Conservation (phyloP, 2,797 vertebrate genomes). For the Peromyscus aztecus region DNA sequence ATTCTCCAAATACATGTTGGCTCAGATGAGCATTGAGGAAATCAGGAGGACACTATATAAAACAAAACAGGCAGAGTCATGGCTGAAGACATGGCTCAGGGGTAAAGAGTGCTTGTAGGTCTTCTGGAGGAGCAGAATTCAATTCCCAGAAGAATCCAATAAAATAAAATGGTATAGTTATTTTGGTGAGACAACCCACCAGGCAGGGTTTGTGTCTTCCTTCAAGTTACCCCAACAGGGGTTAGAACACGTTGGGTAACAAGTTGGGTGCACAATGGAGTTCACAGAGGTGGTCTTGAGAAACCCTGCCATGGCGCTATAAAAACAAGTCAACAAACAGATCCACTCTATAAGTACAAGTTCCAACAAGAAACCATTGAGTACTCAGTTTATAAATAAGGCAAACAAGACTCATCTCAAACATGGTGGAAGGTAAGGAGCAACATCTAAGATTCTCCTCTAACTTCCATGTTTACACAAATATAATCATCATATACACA, state of each 20-base stretch:
- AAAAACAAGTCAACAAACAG: not conserved
- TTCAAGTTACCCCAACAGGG: not conserved
- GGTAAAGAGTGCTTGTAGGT: not conserved
- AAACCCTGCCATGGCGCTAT: not conserved
- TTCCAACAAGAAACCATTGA: conserved; percentile 35
- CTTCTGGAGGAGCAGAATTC: not conserved
- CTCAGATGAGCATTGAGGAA: not conserved
- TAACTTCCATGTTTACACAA: not conserved
- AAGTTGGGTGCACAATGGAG: not conserved
- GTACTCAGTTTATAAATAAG: conserved; percentile 70
- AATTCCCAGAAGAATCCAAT: not conserved
- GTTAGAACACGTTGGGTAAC: not conserved
- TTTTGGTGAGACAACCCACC: not conserved
- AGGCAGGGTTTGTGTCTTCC: not conserved
- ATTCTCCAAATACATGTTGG: not conserved
- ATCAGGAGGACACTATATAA: not conserved
- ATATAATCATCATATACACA: not conserved
- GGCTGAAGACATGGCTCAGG: too few species aligned
- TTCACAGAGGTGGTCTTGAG: not conserved
- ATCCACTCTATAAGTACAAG: not conserved
- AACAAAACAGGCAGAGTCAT: not conserved
- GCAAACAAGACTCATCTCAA: not conserved
- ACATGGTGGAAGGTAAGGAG: not conserved
- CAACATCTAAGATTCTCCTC: not conserved
- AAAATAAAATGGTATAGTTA: not conserved